Percentiles rank a stretch among this genome's conserved stretches.
Evolutionary conservation across 2,888 invertebrate species (phyloP).

Genomic region (Ormyrus rosae): DNA sequence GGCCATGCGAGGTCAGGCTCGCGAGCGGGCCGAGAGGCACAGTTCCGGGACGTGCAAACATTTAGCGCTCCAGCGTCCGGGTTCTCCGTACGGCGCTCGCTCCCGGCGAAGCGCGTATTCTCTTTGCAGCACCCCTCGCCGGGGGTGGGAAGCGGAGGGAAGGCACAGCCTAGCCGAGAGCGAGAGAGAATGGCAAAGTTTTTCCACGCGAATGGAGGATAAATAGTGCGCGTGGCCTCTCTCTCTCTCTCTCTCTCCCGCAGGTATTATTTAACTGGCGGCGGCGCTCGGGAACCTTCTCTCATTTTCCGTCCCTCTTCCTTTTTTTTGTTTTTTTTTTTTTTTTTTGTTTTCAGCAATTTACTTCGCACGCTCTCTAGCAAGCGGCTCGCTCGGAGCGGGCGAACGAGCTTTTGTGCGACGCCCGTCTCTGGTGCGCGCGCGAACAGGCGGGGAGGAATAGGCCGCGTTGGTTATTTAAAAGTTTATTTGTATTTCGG

Average conservation of each 20-base stretch:
- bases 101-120: background rate
- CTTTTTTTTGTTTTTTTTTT: too few relatives aligned
- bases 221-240: constrained; percentile 2
- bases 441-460: background rate
- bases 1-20: background rate
- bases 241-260: background rate
- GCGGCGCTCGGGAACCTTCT: too few relatives aligned
- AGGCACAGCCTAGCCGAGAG: background rate
- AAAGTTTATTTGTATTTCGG: background rate
- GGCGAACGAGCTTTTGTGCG: background rate
- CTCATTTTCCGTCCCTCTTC: too few relatives aligned
- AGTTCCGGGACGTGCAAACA: constrained; percentile 4
- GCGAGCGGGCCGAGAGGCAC: background rate
- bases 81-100: background rate
- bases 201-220: constrained; percentile 44
- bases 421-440: background rate
- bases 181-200: constrained; percentile 30
- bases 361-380: background rate
- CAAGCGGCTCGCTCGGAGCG: background rate
- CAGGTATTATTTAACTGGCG: too few relatives aligned
- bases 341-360: background rate
- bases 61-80: constrained; percentile 10
- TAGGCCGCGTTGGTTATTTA: background rate
- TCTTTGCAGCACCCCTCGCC: too few relatives aligned
- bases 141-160: too few relatives aligned